Evolutionary conservation across 2,888 invertebrate genomes (phyloP).

Genomic region (Falcaria lacertinaria): DNA sequence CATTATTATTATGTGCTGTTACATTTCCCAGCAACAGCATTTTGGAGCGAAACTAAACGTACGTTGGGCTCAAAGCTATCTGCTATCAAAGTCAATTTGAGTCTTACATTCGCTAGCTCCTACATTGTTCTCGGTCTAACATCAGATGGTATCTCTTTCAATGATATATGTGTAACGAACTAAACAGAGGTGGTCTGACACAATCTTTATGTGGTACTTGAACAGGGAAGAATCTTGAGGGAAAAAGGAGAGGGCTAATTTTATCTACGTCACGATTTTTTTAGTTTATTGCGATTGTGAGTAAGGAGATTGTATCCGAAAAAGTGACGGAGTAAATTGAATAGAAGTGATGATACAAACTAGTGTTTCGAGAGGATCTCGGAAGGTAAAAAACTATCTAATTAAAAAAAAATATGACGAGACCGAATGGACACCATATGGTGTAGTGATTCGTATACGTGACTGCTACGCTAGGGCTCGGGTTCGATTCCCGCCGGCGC

Average conservation of each 20-base stretch:
- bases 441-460: no score
- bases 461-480: no score
- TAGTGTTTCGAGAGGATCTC: no score
- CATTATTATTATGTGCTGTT: no score
- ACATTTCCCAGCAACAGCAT: not conserved
- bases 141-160: slow-evolving; percentile 24
- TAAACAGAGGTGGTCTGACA: slow-evolving; percentile 19
- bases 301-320: not conserved
- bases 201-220: slow-evolving; percentile 29
- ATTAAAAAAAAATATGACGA: no score
- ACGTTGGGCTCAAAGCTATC: slow-evolving; percentile 23
- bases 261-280: not conserved
- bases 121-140: slow-evolving; percentile 25
- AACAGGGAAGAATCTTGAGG: slow-evolving; percentile 15
- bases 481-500: no score
- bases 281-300: not conserved
- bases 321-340: no score
- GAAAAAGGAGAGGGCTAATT: not conserved
- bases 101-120: slow-evolving; percentile 6
- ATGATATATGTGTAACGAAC: slow-evolving; percentile 34
- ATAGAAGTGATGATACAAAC: no score
- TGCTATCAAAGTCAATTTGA: slow-evolving; percentile 31
- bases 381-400: no score
- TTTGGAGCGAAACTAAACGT: not conserved
- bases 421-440: no score